Evolutionary conservation across 2,113 vertebrate species (phyloP), one percentile per base, ranked within the genome.

Genomic region (Felis chaus): DNA sequence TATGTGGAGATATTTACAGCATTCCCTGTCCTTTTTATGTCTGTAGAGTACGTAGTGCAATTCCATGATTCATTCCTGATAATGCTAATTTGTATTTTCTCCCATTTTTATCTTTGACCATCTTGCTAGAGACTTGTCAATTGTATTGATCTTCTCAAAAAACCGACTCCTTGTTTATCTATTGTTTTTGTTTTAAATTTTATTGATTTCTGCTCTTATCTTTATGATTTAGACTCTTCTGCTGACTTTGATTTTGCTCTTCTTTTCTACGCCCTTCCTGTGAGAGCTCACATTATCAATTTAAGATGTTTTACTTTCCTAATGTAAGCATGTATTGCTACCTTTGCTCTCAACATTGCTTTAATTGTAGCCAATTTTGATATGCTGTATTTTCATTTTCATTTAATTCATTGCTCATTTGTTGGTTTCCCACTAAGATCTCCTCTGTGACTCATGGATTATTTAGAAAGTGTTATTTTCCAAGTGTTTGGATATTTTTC

Each of bases 231-330:
- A 76, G 15, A 45, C 16, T 90, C 57, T 78, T 57, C 36, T 29
- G 36, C 29, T 84, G 91, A 61, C 16, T 81, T 87, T 87, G 50
- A 74, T 84, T 89, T 83, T 79, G 41, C 45, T 57, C 27, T 76
- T 63, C 4, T 84, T 63, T 45, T 41, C 41, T 68, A 55, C 12
- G 29, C 48, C 68, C 78, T 69, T 61, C 3, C 76, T 57, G 23
- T 89, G n/a, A 73, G 15, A 82, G 15, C 73, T 55, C 27, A 78
- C 73, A 63, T 89, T 79, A 61, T 50, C 63, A 76, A 73, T 78
- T 86, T 94, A 93, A 93, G 81, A 57, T 29, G 39, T 83, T 86
- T 78, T 39, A 61, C 39, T 73, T 73, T 95, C 82, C 79, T 82
- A 90, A 68, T 81, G 10, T 91, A 76, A 55, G 33, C 39, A 66